These are phyloP conservation scores for Leuctra nigra DNA, from an alignment of 2,888 invertebrate species.

Conservation along the genomic window DNA sequence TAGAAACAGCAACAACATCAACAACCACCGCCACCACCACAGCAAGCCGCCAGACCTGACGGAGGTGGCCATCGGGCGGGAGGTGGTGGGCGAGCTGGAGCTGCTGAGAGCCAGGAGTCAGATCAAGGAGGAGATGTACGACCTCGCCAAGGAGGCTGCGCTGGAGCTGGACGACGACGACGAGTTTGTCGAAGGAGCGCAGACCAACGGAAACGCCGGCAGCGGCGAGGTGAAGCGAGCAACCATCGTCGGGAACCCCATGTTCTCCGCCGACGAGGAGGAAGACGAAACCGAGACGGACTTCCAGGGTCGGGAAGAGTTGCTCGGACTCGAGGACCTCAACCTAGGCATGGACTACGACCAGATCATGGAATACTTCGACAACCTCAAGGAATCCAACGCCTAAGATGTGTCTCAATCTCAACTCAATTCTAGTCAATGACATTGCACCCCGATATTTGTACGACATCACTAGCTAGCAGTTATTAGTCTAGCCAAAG, in stretches of 20 bases:
- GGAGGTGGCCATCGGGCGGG: constrained; percentile 7
- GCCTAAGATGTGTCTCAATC: constrained; percentile 36
- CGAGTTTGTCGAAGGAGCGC: constrained; percentile 29
- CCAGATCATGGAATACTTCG: constrained; percentile 97
- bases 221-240: constrained; percentile 70
- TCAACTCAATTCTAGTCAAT: constrained; percentile 14
- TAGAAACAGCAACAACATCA: constrained; percentile 35
- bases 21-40: constrained; percentile 20
- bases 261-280: constrained; percentile 57
- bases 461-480: constrained; percentile 13
- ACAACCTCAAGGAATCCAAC: constrained; percentile 85
- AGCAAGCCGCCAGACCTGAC: constrained; percentile 18
- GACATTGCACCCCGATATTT: constrained; percentile 17
- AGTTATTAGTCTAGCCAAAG: background rate
- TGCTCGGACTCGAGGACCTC: constrained; percentile 71
- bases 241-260: constrained; percentile 82
- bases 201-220: constrained; percentile 33
- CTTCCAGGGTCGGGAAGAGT: constrained; percentile 46
- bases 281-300: constrained; percentile 31
- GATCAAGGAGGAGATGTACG: constrained; percentile 22
- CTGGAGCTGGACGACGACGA: constrained; percentile 20
- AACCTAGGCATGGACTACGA: constrained; percentile 89
- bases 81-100: background rate
- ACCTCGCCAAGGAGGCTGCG: constrained; percentile 5
- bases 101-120: constrained; percentile 17